Evolutionary conservation across 64 coral and sea anemone genomes (phyloP).

Genomic region (Acropora yongei): DNA sequence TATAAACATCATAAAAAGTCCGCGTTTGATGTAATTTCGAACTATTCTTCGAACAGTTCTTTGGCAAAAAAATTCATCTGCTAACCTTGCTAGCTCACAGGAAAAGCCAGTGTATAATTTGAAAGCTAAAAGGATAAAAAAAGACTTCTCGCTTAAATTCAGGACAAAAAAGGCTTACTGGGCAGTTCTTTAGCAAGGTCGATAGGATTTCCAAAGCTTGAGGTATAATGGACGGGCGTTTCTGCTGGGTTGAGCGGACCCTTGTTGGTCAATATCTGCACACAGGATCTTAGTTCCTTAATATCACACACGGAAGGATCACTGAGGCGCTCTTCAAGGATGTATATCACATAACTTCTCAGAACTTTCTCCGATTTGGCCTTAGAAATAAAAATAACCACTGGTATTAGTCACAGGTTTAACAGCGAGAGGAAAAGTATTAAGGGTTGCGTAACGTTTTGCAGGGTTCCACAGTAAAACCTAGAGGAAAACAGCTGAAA

Average conservation of each 20-base stretch:
- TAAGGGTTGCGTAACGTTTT: no score
- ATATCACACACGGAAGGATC: slow-evolving; percentile 76
- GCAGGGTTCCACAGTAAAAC: no score
- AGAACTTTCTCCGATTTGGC: slow-evolving; percentile 54
- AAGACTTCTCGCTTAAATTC: background rate
- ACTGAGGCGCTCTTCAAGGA: slow-evolving; percentile 53
- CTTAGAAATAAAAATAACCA: slow-evolving; percentile 19
- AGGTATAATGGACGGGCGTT: slow-evolving; percentile 77
- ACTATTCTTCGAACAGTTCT: no score
- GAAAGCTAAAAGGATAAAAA: background rate
- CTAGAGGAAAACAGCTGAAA: no score
- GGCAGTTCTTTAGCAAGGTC: slow-evolving; percentile 65
- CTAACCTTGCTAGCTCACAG: background rate
- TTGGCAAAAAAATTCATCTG: no score
- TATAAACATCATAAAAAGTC: no score
- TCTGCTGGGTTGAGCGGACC: slow-evolving; percentile 63
- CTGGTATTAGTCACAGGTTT: background rate
- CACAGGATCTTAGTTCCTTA: slow-evolving; percentile 76
- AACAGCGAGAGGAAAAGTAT: background rate
- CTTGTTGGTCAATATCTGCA: slow-evolving; percentile 83
- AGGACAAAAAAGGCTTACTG: slow-evolving; percentile 53
- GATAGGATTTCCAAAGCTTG: slow-evolving; percentile 72
- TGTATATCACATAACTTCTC: slow-evolving; percentile 79
- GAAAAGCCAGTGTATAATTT: background rate
- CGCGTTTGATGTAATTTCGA: no score